Percentiles rank a stretch among this genome's conserved stretches.
phyloP scores from a whole-genome alignment of 2,888 invertebrate species.

The Bimastos eiseni region DNA sequence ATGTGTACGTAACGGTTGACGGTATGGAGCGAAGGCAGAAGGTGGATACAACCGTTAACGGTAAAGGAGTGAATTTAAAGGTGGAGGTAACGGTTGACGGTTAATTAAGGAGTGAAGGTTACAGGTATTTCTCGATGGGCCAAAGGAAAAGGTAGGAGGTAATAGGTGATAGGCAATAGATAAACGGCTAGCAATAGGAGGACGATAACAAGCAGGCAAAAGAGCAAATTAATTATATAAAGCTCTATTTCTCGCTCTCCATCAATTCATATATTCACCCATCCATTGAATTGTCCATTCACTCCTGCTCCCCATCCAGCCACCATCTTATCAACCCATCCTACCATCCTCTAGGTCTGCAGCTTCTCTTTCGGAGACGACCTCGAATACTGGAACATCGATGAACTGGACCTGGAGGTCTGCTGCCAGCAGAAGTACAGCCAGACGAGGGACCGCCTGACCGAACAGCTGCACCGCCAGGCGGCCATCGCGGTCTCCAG shows the following conservation, averaged over 20 bases:
- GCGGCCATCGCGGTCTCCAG: constrained; percentile 28
- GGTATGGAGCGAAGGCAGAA: constrained; percentile 67
- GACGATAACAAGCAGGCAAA: too few species aligned
- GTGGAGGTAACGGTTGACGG: too few species aligned
- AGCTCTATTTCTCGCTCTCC: too few species aligned
- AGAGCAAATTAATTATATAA: too few species aligned
- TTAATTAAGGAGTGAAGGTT: too few species aligned
- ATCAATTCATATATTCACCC: background rate
- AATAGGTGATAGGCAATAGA: too few species aligned
- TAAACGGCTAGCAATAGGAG: too few species aligned
- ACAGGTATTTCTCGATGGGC: too few species aligned
- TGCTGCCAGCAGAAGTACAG: constrained; percentile 99
- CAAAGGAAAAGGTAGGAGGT: too few species aligned
- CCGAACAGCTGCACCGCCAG: constrained; percentile 31
- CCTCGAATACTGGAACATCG: constrained; percentile 97
- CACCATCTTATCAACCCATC: background rate
- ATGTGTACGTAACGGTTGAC: too few species aligned
- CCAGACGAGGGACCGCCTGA: constrained; percentile 90
- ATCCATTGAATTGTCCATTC: too few species aligned
- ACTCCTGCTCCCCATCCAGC: background rate
- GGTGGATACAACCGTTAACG: background rate
- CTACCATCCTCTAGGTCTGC: constrained; percentile 77
- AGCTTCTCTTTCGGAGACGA: constrained; percentile 97
- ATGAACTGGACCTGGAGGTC: constrained; percentile 93
- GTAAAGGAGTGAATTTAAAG: constrained; percentile 60